Evolutionary conservation across 2,113 vertebrate genomes (phyloP).

Genomic region (Odocoileus hemionus): DNA sequence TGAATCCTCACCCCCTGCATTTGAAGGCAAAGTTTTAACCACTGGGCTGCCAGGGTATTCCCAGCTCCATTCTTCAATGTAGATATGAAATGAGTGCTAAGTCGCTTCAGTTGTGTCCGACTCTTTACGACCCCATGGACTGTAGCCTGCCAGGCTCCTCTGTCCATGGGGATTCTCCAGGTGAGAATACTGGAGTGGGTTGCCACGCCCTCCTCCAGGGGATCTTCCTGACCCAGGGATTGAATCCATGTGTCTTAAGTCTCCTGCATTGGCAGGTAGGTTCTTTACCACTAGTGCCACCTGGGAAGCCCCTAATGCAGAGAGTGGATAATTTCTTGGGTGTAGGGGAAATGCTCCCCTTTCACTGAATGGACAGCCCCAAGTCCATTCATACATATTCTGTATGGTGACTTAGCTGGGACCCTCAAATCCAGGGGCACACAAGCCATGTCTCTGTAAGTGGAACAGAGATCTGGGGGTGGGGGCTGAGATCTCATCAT

Average conservation of each 20-base stretch:
- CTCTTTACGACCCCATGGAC: not conserved
- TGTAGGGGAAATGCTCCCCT: not conserved
- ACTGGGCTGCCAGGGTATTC: not conserved
- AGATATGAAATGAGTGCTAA: not conserved
- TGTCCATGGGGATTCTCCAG: not conserved
- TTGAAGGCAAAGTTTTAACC: not conserved
- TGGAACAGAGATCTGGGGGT: not conserved
- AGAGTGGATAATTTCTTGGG: not conserved
- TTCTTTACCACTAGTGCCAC: not conserved
- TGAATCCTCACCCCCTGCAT: not conserved
- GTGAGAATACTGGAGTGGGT: not conserved
- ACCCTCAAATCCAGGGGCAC: not conserved
- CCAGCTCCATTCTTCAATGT: not conserved
- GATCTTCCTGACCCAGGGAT: not conserved
- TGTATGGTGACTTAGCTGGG: not conserved
- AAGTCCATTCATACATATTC: not conserved
- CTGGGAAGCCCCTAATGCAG: not conserved
- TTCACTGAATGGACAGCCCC: not conserved
- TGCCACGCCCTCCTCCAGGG: not conserved
- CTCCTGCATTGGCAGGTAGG: not conserved
- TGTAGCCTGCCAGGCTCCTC: not conserved
- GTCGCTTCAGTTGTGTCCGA: fast-evolving
- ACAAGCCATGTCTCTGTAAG: fast-evolving
- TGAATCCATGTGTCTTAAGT: not conserved
- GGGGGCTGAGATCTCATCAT: not conserved